Evolutionary conservation across 2,888 invertebrate genomes (phyloP), one percentile per base, ranked within the genome.

Genomic region (Luffia ferchaultella): DNA sequence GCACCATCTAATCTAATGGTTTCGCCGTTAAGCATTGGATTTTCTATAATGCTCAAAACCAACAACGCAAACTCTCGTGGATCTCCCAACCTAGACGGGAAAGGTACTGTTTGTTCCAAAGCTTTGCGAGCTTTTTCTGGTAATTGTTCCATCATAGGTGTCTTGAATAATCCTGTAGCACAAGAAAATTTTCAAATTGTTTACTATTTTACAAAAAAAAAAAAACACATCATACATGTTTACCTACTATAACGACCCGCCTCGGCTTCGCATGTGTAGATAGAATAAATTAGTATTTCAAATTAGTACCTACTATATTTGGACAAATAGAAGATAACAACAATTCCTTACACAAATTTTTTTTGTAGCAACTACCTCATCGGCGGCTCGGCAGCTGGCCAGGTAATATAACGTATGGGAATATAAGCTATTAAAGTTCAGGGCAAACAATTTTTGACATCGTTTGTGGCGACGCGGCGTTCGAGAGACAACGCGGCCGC

Each of bases 1-100:
- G 84, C 85, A 43, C 86, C 88, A 54, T 88, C 88, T 9, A 88
- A 62, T 48, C 88, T 75, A 57, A 88, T 87, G 1, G 85, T 85
- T 61, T 87, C 87, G 1, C 87, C 88, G 50, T 88, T 88, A 17
- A 88, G 65, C 72, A 87, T 68, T 1, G 85, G 77, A 65, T 87
- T 88, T 57, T 86, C 84, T 43, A 87, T 80, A 49, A 87, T 85
- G 45, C 76, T 68, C 56, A 87, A 84, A 0, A 79, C 87, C 1
- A 88, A 66, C 1, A 74, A 64, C 0, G 86, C 88, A 46, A 73
- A 88, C 57, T 88, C 88, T 0, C 79, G 69, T 0, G 87, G 85
- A 1, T 70, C 59, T 0, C 88, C 88, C 1, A 87, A 68, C 43
- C 87, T 71, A 2, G 75, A 62, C 0, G 88, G 88, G 61, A 87